Evolutionary conservation across 2,113 vertebrate genomes (phyloP), one percentile per base, ranked within the genome.

Genomic region (Orientallactaga bullata): DNA sequence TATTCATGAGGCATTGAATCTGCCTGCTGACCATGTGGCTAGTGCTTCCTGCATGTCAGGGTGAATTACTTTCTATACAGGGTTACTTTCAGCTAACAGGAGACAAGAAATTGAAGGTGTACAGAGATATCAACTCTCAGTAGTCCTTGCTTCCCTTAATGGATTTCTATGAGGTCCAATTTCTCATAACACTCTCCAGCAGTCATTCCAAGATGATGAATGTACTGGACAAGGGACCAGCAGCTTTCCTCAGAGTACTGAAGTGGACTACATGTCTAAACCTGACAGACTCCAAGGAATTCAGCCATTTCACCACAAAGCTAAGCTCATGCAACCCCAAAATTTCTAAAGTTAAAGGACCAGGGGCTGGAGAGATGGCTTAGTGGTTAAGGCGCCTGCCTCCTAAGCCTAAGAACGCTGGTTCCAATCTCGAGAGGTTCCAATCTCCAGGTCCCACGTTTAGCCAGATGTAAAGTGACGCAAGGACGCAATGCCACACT

Each of bases 101-200:
- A 77, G 24, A 65, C 2, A n/a, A 32, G 16, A 90, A 12, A 23
- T 28, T 24, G n/a, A 21, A 85, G 21, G 23, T 89, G 58, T 42
- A 26, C 37, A 39, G 81, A 60, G 35, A 92, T 32, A 77, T 32
- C 73, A 28, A 24, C 71, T 51, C 10, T 47, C 39, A n/a, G 8
- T 63, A 39, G 16, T 3, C 18, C 1, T 37, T 51, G 37, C 0
- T 42, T 3, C 26, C 5, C 83, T 55, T 74, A 47, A 42, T 55
- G 24, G 3, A 5, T 30, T 51, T 3, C 77, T 89, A 18, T 51
- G n/a, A 71, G 51, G 15, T 13, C 51, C 17, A 3, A 3, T 55
- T 82, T 95, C 91, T 90, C 20, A 90, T 32, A 7, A 60, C 8
- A 93, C 3, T 30, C 39, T 73, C 39, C 30, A 78, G n/a, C 88